Conservation (phyloP, 2,797 vertebrate species). For the Aldrovandia affinis region DNA sequence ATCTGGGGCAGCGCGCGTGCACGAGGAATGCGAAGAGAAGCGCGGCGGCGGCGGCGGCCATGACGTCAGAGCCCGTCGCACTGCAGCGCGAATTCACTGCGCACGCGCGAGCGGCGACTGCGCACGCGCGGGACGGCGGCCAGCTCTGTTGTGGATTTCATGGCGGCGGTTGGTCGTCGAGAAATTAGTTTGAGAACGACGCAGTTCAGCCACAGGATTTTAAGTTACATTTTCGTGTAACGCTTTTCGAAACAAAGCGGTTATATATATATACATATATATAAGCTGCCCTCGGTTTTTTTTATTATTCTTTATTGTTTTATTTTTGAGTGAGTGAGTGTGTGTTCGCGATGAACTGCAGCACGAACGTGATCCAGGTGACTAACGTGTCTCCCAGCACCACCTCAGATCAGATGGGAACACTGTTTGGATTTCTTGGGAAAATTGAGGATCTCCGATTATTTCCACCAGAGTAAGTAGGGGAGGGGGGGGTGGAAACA, state of each 20-base stretch:
- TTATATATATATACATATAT: too few relatives aligned
- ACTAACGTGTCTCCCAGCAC: slow-evolving; percentile 93
- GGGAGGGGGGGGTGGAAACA: too few relatives aligned
- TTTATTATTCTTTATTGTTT: too few relatives aligned
- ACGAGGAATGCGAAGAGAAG: not conserved
- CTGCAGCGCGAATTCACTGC: slow-evolving; percentile 15
- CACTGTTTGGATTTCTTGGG: slow-evolving; percentile 93
- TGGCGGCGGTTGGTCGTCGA: slow-evolving; percentile 9
- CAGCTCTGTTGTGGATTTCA: not conserved
- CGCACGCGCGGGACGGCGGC: not conserved
- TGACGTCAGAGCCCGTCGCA: slow-evolving; percentile 1
- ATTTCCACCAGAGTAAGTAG: slow-evolving; percentile 94
- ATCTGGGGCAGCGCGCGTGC: not conserved
- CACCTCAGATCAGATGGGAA: slow-evolving; percentile 95
- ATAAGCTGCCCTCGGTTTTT: too few relatives aligned
- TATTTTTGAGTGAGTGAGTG: not conserved
- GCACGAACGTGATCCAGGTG: slow-evolving; percentile 91
- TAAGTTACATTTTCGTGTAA: not conserved
- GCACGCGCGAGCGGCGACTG: not conserved
- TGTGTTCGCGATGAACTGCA: slow-evolving; percentile 65
- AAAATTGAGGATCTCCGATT: slow-evolving; percentile 93
- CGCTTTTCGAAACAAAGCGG: not conserved
- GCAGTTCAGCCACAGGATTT: not conserved
- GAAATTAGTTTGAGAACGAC: not conserved
- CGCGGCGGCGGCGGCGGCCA: not conserved